Percentiles rank a stretch among this genome's conserved stretches.
Evolutionary conservation across 2,888 invertebrate species (phyloP).

Genomic region (Crioceris asparagi): DNA sequence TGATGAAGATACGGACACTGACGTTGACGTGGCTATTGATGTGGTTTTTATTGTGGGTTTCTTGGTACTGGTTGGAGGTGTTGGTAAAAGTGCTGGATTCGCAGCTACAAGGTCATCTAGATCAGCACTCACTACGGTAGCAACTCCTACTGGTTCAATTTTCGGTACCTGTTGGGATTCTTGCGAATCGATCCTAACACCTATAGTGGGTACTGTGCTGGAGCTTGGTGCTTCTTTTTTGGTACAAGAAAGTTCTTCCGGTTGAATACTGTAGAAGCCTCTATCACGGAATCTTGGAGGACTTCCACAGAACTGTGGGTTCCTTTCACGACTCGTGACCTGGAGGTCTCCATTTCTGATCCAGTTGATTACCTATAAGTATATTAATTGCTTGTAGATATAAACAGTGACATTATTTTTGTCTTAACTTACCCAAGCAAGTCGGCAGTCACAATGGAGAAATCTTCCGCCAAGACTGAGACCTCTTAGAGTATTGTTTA

Average conservation of each 20-base stretch:
- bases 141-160: slow-evolving; percentile 43
- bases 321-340: slow-evolving; percentile 83
- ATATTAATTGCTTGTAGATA: background rate
- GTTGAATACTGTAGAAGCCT: slow-evolving; percentile 78
- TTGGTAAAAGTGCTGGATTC: slow-evolving; percentile 14
- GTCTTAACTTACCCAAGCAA: slow-evolving; percentile 59
- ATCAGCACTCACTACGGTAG: slow-evolving; percentile 47
- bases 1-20: slow-evolving; percentile 27
- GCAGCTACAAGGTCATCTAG: slow-evolving; percentile 33
- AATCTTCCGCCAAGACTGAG: slow-evolving; percentile 81
- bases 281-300: slow-evolving; percentile 69
- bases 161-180: slow-evolving; percentile 5
- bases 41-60: slow-evolving; percentile 29
- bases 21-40: slow-evolving; percentile 27
- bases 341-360: slow-evolving; percentile 78
- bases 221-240: slow-evolving; percentile 9
- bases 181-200: slow-evolving; percentile 9
- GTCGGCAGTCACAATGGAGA: slow-evolving; percentile 77
- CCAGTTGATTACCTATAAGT: slow-evolving; percentile 56
- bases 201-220: slow-evolving; percentile 6
- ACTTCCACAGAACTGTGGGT: slow-evolving; percentile 85
- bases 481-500: slow-evolving; percentile 75
- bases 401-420: background rate
- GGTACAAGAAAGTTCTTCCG: slow-evolving; percentile 57
- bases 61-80: slow-evolving; percentile 24